A percentile compares a stretch with the other conserved stretches of the same genome.
Evolutionary conservation across 2,797 vertebrate genomes (phyloP).

Genomic region (Channa striata): DNA sequence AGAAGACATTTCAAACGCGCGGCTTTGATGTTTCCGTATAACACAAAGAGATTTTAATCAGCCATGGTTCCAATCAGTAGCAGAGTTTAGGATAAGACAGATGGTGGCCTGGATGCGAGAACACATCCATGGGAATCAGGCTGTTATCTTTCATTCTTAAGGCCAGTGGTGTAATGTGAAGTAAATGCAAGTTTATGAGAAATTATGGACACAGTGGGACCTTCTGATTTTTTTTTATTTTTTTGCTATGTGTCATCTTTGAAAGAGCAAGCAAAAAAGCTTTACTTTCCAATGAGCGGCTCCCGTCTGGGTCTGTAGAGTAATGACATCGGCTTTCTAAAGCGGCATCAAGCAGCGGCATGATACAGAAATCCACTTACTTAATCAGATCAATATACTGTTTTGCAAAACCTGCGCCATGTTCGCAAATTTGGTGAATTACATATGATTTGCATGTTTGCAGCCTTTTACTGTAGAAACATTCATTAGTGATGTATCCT

Average conservation of each 20-base stretch:
- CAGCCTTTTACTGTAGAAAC: constrained; percentile 2
- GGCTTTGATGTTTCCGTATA: constrained; percentile 32
- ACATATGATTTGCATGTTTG: background rate
- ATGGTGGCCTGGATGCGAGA: constrained; percentile 36
- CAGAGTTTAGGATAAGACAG: constrained; percentile 23
- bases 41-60: constrained; percentile 17
- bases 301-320: background rate
- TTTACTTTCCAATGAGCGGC: constrained; percentile 22
- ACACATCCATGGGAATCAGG: constrained; percentile 45
- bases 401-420: background rate
- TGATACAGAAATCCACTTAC: background rate
- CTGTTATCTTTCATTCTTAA: constrained; percentile 28
- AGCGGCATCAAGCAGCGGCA: background rate
- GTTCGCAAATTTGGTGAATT: constrained; percentile 6
- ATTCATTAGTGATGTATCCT: constrained; percentile 14
- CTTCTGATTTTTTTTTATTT: too few species aligned
- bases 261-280: background rate
- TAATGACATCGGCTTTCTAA: background rate
- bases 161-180: constrained; percentile 61
- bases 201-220: background rate
- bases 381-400: background rate
- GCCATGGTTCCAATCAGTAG: constrained; percentile 30
- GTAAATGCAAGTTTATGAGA: constrained; percentile 3
- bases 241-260: background rate
- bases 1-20: constrained; percentile 40